These are phyloP conservation scores for Paramisgurnus dabryanus DNA, from an alignment of 2,113 vertebrate genomes.

Conservation along the genomic window DNA sequence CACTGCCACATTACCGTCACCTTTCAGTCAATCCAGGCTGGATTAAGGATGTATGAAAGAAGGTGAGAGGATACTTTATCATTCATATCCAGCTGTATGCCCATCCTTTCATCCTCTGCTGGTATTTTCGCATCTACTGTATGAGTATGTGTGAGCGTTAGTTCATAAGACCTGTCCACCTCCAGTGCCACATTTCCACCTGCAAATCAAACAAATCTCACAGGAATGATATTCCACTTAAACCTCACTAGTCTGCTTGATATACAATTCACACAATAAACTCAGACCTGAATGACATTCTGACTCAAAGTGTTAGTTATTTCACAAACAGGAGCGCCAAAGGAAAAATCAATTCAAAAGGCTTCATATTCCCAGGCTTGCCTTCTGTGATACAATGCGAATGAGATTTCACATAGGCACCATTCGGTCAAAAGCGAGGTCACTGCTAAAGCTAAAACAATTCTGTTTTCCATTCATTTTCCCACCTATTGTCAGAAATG, in stretches of 20 bases:
- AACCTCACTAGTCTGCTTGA: constrained; percentile 4
- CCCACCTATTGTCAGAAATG: constrained; percentile 40
- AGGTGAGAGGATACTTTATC: constrained; percentile 33
- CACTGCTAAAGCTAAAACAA: constrained; percentile 8
- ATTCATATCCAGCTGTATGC: constrained; percentile 30
- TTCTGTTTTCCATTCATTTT: constrained; percentile 39
- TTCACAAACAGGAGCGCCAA: neutral
- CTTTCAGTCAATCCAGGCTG: constrained; percentile 27
- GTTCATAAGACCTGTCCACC: constrained; percentile 20
- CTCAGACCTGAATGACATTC: neutral
- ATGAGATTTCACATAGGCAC: constrained; percentile 17
- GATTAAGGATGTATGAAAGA: constrained; percentile 3
- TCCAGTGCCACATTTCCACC: neutral
- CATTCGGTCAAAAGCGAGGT: constrained; percentile 38
- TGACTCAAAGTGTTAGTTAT: constrained; percentile 2
- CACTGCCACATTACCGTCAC: neutral
- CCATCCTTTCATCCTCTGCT: constrained; percentile 27
- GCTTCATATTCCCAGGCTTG: constrained; percentile 5
- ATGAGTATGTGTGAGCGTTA: constrained; percentile 23
- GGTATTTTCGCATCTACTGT: neutral
- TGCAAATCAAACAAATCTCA: neutral
- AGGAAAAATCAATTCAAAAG: constrained; percentile 9
- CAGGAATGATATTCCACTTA: neutral
- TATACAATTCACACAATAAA: constrained; percentile 18
- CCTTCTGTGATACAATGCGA: constrained; percentile 14